Percentiles rank a stretch among this genome's conserved stretches.
These are phyloP conservation scores for Psix sp. DNA, from an alignment of 1,140 invertebrate species.

Conservation along the genomic window DNA sequence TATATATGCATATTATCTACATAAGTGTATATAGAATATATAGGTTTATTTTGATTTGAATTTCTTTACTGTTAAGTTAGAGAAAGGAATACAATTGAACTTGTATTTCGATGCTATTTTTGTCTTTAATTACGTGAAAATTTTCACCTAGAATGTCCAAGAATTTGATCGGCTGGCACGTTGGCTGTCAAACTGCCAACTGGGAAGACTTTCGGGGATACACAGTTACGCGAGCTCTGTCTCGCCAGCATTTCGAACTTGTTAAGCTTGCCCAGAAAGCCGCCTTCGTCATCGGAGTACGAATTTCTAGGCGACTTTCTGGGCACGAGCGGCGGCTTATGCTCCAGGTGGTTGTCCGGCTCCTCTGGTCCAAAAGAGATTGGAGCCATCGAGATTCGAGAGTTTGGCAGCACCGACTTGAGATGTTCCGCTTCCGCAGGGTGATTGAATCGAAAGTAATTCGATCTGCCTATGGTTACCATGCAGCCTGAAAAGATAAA, in stretches of 20 bases:
- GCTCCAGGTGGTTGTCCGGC: conserved; percentile 63
- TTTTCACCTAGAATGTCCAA: conserved; percentile 73
- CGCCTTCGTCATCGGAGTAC: conserved; percentile 77
- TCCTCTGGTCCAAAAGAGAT: conserved; percentile 76
- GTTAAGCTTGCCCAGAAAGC: conserved; percentile 72
- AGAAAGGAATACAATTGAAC: too few relatives aligned
- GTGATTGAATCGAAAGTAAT: conserved; percentile 93
- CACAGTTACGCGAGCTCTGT: conserved; percentile 70
- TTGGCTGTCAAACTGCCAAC: conserved; percentile 86
- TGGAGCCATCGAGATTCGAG: conserved; percentile 87
- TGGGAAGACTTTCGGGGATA: conserved; percentile 88
- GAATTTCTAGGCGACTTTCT: conserved; percentile 75
- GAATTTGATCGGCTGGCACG: conserved; percentile 86
- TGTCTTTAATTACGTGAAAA: conserved; percentile 15
- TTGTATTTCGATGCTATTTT: too few relatives aligned
- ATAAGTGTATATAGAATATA: too few relatives aligned
- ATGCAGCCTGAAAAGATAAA: conserved; percentile 82
- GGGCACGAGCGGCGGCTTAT: conserved; percentile 77
- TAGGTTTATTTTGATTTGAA: too few relatives aligned
- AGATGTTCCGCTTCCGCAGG: conserved; percentile 90
- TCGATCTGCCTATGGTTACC: conserved; percentile 91
- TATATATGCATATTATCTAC: too few relatives aligned
- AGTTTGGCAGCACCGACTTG: conserved; percentile 86
- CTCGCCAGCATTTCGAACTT: conserved; percentile 75
- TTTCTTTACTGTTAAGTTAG: too few relatives aligned